Percentiles rank a stretch among this genome's conserved stretches.
Evolutionary conservation across 2,113 vertebrate genomes (phyloP).

Genomic region (Hippoglossus stenolepis): DNA sequence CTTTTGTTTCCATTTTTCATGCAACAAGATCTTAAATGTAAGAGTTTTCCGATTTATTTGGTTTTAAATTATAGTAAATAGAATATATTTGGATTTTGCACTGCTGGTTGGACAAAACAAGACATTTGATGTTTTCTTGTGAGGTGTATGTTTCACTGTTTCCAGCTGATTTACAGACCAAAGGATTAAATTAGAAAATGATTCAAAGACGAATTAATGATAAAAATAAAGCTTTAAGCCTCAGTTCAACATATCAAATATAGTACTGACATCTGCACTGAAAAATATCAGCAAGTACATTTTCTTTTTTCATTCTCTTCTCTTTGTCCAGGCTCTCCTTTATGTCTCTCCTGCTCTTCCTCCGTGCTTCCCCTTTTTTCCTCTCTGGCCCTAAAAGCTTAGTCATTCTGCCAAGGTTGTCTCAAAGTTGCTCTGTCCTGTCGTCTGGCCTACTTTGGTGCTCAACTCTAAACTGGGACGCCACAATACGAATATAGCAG

Average conservation of each 20-base stretch:
- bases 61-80: neutral
- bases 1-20: neutral
- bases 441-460: conserved; percentile 55
- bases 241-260: neutral
- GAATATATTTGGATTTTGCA: no score
- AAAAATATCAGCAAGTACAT: neutral
- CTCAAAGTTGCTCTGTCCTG: conserved; percentile 57
- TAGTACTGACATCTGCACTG: no score
- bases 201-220: no score
- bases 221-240: no score
- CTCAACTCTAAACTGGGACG: conserved; percentile 52
- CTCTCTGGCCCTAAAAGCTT: conserved; percentile 42
- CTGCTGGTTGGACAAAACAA: neutral
- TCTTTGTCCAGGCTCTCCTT: conserved; percentile 1
- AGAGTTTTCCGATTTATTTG: neutral
- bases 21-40: neutral
- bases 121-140: neutral
- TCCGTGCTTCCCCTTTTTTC: conserved; percentile 3
- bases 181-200: no score
- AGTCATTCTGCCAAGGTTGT: conserved; percentile 67
- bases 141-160: no score
- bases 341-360: neutral
- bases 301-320: neutral
- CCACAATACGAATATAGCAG: conserved; percentile 47
- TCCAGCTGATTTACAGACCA: no score